Evolutionary conservation across 2,888 invertebrate genomes (phyloP).

Genomic region (Nephrocerus scutellatus): DNA sequence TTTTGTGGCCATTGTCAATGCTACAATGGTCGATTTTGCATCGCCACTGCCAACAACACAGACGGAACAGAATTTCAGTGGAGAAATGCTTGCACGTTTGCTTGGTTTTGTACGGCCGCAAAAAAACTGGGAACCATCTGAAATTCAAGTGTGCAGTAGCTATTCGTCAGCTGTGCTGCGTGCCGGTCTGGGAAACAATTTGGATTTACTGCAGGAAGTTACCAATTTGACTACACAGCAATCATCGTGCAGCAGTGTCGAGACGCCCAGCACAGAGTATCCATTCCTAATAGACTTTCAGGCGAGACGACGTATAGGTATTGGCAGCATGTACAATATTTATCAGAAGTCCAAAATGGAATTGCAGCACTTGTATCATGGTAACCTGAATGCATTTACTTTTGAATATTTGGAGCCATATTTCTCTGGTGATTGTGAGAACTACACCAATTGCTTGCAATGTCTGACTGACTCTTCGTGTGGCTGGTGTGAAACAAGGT

Average conservation of each 20-base stretch:
- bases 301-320: conserved; percentile 53
- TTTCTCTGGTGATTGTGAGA: conserved; percentile 68
- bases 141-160: conserved; percentile 70
- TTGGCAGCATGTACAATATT: conserved; percentile 53
- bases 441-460: conserved; percentile 76
- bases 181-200: conserved; percentile 48
- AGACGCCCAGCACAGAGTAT: conserved; percentile 59
- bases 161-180: conserved; percentile 65
- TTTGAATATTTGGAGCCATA: conserved; percentile 86
- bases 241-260: conserved; percentile 62
- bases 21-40: conserved; percentile 74
- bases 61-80: conserved; percentile 61
- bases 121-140: conserved; percentile 65
- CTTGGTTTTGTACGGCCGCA: conserved; percentile 79
- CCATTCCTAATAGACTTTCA: conserved; percentile 64
- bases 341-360: conserved; percentile 76
- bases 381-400: conserved; percentile 75
- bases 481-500: conserved; percentile 83
- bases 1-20: conserved; percentile 76
- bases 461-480: conserved; percentile 84
- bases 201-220: conserved; percentile 49
- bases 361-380: conserved; percentile 65
- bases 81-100: conserved; percentile 68
- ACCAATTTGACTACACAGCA: conserved; percentile 62
- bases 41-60: conserved; percentile 63